A percentile compares a stretch with the other conserved stretches of the same genome.
phyloP scores from a whole-genome alignment of 2,888 invertebrate genomes.

The Leptopilina drosophilae region DNA sequence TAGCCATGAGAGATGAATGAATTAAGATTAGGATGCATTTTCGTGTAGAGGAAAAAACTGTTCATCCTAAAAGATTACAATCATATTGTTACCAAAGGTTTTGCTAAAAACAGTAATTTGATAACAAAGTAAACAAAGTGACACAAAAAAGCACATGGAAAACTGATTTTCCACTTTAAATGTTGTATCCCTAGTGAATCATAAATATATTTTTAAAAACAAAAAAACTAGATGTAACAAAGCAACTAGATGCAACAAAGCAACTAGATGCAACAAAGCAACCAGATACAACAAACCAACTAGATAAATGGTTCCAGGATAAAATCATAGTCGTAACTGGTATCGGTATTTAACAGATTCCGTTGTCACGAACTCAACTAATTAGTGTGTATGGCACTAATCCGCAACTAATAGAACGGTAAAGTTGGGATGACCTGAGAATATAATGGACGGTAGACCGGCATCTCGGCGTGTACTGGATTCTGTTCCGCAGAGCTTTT shows the following conservation, averaged over 20 bases:
- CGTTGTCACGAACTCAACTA: constrained; percentile 36
- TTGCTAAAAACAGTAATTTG: no score
- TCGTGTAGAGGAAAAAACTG: background rate
- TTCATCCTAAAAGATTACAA: no score
- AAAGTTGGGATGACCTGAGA: constrained; percentile 39
- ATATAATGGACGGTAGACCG: constrained; percentile 59
- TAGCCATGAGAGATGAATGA: background rate
- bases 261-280: no score
- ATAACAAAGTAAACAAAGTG: no score
- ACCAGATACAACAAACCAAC: no score
- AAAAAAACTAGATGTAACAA: no score
- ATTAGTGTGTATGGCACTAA: constrained; percentile 16
- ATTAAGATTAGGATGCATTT: constrained; percentile 23
- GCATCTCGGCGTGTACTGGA: constrained; percentile 70
- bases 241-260: no score
- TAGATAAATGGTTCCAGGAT: background rate
- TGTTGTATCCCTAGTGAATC: no score
- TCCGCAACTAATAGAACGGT: constrained; percentile 33
- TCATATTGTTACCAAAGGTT: no score
- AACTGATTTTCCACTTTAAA: no score
- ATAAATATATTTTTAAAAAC: no score
- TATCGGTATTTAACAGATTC: background rate
- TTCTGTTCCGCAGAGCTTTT: constrained; percentile 74
- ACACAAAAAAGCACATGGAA: no score
- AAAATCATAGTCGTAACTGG: background rate